Conservation (phyloP, 1,140 invertebrate species). For the Heliconius melpomene region DNA sequence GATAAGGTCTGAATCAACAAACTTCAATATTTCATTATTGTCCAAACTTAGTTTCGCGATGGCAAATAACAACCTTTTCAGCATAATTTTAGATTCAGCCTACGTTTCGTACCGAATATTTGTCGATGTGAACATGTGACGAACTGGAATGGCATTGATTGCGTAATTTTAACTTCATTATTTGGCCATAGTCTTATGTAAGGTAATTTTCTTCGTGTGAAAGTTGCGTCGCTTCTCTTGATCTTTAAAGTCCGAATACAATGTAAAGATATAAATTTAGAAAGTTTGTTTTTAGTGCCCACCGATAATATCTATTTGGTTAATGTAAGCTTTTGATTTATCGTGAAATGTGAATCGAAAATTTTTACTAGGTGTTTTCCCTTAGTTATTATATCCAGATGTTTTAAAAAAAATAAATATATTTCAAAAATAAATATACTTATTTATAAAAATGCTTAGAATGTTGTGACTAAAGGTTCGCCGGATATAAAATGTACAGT, state of each 20-base stretch:
- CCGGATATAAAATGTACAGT: background rate
- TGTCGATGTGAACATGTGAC: background rate
- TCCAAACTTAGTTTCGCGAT: constrained; percentile 9
- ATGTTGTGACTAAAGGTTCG: constrained; percentile 2
- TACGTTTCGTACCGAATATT: background rate
- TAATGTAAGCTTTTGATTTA: background rate
- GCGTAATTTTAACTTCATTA: constrained; percentile 4
- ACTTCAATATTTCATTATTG: background rate
- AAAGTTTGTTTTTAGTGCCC: background rate
- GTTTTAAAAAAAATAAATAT: background rate
- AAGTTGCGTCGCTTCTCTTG: background rate
- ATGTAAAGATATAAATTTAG: background rate
- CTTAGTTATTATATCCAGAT: background rate
- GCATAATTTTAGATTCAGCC: constrained; percentile 23
- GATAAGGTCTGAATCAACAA: background rate
- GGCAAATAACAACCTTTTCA: constrained; percentile 25
- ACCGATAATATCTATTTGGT: background rate
- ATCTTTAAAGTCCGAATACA: background rate
- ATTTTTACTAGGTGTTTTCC: background rate
- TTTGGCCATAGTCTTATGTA: background rate
- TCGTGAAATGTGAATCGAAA: background rate
- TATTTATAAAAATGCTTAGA: background rate
- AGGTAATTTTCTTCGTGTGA: background rate
- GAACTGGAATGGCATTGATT: background rate
- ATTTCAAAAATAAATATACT: background rate